Base-by-base conservation (phyloP, 2,113 vertebrate species). In the Myotis davidii region DNA sequence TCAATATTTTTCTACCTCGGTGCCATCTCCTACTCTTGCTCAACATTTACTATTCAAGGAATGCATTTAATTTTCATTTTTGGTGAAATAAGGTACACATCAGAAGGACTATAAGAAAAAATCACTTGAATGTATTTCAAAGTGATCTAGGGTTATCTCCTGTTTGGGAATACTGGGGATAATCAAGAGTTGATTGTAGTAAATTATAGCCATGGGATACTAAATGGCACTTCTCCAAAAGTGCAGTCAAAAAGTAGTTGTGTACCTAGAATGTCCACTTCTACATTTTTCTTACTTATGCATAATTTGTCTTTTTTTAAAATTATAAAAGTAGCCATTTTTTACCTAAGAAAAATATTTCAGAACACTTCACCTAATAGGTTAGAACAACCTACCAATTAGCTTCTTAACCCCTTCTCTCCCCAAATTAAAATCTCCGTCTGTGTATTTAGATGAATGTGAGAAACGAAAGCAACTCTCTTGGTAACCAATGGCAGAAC, bases 121-220 rank as follows among this genome's bases (percentile, higher is more conserved):
- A 1, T 72, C 54, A 78, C 59, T 61, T 64, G 61, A 77, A 83
- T 39, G 12, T 37, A 69, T 94, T 87, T 89, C 90, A 70, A 17
- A 94, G 48, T 70, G 77, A 96, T 96, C 96, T 95, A 45, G 29
- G 45, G 39, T 90, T 89, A 78, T 91, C 52, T 97, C 48, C 50
- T 88, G 42, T 78, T 93, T 93, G 81, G 37, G 37, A 89, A 93
- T 89, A 93, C 52, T 50, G 17, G 0, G 10, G 10, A 84, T 89
- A 96, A 97, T 97, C 96, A 96, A 84, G 79, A 77, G 79, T 93
- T 95, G 95, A 96, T 96, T 97, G 32, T 93, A 52, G 79, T 95
- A 94, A 96, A 96, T 96, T 97, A 96, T 61, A 96, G 69, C 45
- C 6, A 7, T 74, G 52, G 34, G 70, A 48, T 61, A 59, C 23